phyloP scores from a whole-genome alignment of 2,888 invertebrate genomes.

The Epistrophella euchroma region DNA sequence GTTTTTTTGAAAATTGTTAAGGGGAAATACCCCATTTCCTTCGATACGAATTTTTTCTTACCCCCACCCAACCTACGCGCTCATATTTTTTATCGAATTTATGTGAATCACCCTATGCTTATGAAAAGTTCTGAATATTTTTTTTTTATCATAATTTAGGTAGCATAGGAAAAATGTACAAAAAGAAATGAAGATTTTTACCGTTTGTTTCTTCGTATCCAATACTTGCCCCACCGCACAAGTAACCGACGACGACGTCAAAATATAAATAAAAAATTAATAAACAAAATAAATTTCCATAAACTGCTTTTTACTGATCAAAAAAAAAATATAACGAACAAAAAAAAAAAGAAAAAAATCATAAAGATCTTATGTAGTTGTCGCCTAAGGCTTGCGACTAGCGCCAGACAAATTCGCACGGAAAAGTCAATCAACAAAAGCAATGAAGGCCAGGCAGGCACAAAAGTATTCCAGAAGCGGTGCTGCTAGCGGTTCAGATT shows the following conservation, averaged over 20 bases:
- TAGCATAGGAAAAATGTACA: too few relatives aligned
- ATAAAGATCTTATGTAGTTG: constrained; percentile 8
- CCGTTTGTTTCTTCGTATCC: background rate
- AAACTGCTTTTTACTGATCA: background rate
- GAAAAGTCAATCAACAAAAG: constrained; percentile 69
- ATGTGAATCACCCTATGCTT: too few relatives aligned
- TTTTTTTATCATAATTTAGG: too few relatives aligned
- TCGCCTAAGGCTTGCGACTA: constrained; percentile 57
- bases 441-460: constrained; percentile 42
- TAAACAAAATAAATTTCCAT: background rate
- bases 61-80: too few relatives aligned
- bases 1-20: too few relatives aligned
- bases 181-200: too few relatives aligned
- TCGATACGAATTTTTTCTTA: too few relatives aligned
- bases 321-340: background rate
- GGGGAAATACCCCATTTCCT: too few relatives aligned
- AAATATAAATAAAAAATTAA: background rate
- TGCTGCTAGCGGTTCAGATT: background rate
- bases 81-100: too few relatives aligned
- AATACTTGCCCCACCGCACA: background rate
- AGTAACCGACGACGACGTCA: background rate
- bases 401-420: constrained; percentile 70
- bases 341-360: background rate
- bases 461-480: constrained; percentile 4
- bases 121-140: too few relatives aligned